A percentile compares a stretch with the other conserved stretches of the same genome.
Evolutionary conservation across 2,888 invertebrate species (phyloP).

Genomic region (Leucania comma): DNA sequence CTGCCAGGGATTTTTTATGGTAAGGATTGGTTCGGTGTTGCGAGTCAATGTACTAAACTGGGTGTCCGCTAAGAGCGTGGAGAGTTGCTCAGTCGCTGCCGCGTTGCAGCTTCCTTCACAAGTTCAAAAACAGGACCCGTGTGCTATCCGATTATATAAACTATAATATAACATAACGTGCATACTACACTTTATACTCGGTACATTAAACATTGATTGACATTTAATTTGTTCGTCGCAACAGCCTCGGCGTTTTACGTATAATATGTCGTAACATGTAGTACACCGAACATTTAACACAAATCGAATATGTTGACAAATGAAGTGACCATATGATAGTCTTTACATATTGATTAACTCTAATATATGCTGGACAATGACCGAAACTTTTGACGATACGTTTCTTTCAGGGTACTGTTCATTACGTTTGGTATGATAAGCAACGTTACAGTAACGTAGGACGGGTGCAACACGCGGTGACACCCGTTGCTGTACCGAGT

Average conservation of each 20-base stretch:
- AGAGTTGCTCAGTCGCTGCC: conserved; percentile 32
- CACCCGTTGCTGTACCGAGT: conserved; percentile 15
- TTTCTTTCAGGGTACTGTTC: conserved; percentile 40
- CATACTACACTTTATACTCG: conserved; percentile 71
- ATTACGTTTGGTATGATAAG: conserved; percentile 26
- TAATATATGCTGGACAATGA: conserved; percentile 33
- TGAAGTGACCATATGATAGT: conserved; percentile 64
- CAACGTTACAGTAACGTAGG: conserved; percentile 28
- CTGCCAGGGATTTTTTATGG: too few relatives aligned
- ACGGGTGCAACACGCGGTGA: background rate
- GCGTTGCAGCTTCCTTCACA: conserved; percentile 62
- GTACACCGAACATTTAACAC: conserved; percentile 61
- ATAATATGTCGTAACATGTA: conserved; percentile 48
- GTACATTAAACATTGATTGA: conserved; percentile 72
- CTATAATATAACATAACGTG: conserved; percentile 73
- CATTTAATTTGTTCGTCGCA: conserved; percentile 75
- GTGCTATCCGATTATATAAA: conserved; percentile 72
- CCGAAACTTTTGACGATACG: conserved; percentile 36
- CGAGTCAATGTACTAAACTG: conserved; percentile 2
- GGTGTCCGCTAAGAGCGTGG: conserved; percentile 26
- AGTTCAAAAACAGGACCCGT: conserved; percentile 76
- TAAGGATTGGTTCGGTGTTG: background rate
- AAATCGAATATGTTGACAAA: conserved; percentile 67
- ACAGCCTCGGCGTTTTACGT: conserved; percentile 78
- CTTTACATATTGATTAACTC: conserved; percentile 48